Evolutionary conservation across 2,797 vertebrate genomes (phyloP).

Genomic region (Micrastur ruficollis): DNA sequence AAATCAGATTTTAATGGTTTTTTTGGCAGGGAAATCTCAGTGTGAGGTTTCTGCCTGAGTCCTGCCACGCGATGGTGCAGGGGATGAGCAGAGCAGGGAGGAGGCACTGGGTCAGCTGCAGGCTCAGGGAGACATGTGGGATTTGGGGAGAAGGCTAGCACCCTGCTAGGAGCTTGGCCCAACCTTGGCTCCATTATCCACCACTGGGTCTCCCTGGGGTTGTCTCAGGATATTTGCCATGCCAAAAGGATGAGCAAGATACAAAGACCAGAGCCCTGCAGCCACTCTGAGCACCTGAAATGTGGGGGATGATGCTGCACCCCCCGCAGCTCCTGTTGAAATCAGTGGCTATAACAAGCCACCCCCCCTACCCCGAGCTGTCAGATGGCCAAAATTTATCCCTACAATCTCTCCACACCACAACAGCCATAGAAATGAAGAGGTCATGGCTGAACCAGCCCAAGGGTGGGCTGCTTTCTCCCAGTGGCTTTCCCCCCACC

Average conservation of each 20-base stretch:
- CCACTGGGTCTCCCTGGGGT: background rate
- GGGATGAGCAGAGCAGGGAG: background rate
- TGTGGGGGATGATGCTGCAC: rapidly evolving
- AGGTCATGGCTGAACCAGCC: background rate
- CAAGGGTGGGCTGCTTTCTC: background rate
- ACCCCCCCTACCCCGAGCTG: background rate
- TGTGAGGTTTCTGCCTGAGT: background rate
- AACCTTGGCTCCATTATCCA: background rate
- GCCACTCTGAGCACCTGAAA: background rate
- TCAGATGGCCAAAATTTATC: background rate
- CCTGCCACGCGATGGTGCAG: rapidly evolving
- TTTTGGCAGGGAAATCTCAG: background rate
- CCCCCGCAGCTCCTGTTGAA: background rate
- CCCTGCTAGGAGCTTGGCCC: background rate
- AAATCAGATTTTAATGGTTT: background rate
- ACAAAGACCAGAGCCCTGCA: background rate
- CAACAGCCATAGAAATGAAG: background rate
- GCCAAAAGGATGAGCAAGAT: background rate
- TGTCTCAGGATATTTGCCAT: background rate
- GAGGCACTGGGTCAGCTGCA: rapidly evolving
- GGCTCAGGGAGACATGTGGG: background rate
- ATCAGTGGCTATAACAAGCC: background rate
- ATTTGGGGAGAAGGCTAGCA: background rate
- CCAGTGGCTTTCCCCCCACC: rapidly evolving
- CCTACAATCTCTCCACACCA: background rate